A percentile compares a stretch with the other conserved stretches of the same genome.
These are phyloP conservation scores for Elysia crispata DNA, from an alignment of 2,888 invertebrate genomes.

Conservation along the genomic window DNA sequence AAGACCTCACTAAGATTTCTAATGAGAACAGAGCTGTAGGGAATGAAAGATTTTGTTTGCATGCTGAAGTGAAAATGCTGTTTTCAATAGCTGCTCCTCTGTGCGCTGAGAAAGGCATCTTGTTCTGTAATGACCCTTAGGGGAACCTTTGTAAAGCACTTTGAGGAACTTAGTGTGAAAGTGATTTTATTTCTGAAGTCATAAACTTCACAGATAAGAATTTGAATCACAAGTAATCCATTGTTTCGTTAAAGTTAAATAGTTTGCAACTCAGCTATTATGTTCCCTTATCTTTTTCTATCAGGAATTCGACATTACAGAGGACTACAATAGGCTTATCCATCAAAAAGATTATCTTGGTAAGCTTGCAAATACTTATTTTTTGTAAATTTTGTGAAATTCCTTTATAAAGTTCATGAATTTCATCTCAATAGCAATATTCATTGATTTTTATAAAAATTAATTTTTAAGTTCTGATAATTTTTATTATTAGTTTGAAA, in stretches of 20 bases:
- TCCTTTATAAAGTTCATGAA: too few species aligned
- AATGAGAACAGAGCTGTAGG: too few species aligned
- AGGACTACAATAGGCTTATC: constrained; percentile 95
- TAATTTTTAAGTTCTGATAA: not conserved
- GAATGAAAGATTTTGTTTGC: too few species aligned
- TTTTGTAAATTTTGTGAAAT: not conserved
- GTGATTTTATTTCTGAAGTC: not conserved
- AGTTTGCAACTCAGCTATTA: not conserved
- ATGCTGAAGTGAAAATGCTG: too few species aligned
- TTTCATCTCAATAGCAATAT: too few species aligned
- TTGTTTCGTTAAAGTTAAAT: not conserved
- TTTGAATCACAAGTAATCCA: not conserved
- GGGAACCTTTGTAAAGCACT: too few species aligned
- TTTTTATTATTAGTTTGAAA: not conserved
- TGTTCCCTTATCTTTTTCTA: constrained; percentile 50
- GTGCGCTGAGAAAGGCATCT: too few species aligned
- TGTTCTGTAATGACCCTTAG: too few species aligned
- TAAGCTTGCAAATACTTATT: constrained; percentile 55
- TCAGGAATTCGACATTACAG: constrained; percentile 91
- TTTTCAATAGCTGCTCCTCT: too few species aligned
- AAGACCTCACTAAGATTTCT: too few species aligned
- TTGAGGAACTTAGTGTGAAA: too few species aligned
- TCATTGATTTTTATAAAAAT: not conserved
- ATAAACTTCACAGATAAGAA: not conserved
- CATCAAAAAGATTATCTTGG: constrained; percentile 89